Conservation (phyloP, 1,140 invertebrate species). For the Tenebrio molitor region DNA sequence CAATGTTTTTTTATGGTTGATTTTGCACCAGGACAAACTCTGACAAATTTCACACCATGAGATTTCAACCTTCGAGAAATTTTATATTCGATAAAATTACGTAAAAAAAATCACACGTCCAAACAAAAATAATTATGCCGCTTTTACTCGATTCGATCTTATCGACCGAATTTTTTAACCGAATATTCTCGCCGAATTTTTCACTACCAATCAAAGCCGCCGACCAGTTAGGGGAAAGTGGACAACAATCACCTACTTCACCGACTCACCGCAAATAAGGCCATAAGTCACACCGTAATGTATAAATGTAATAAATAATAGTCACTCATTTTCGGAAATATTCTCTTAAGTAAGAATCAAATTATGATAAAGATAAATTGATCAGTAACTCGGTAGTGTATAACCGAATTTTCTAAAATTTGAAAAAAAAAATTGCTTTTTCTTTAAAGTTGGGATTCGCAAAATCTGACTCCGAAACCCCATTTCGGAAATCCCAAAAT, state of each 20-base stretch:
- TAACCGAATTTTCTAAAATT: neutral
- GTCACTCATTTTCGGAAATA: no score
- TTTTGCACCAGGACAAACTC: constrained; percentile 33
- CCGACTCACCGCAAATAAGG: constrained; percentile 3
- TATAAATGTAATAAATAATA: neutral
- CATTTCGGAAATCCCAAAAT: no score
- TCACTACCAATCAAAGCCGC: constrained; percentile 6
- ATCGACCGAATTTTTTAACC: constrained; percentile 24
- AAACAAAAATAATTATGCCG: constrained; percentile 19
- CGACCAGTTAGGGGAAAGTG: constrained; percentile 11
- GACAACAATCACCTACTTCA: constrained; percentile 23
- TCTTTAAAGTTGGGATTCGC: no score
- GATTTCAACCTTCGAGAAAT: constrained; percentile 32
- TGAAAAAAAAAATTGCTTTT: neutral
- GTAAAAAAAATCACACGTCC: constrained; percentile 32
- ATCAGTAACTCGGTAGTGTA: neutral
- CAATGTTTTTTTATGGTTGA: constrained; percentile 37
- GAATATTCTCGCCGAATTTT: constrained; percentile 12
- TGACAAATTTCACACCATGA: constrained; percentile 35
- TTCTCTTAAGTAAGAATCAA: no score
- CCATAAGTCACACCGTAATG: constrained; percentile 1
- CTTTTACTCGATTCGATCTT: constrained; percentile 32
- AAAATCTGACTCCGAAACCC: no score
- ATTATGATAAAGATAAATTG: no score
- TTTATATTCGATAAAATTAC: constrained; percentile 31